These are phyloP conservation scores for Amphibalanus amphitrite DNA, from an alignment of 1,140 invertebrate genomes.

Conservation along the genomic window DNA sequence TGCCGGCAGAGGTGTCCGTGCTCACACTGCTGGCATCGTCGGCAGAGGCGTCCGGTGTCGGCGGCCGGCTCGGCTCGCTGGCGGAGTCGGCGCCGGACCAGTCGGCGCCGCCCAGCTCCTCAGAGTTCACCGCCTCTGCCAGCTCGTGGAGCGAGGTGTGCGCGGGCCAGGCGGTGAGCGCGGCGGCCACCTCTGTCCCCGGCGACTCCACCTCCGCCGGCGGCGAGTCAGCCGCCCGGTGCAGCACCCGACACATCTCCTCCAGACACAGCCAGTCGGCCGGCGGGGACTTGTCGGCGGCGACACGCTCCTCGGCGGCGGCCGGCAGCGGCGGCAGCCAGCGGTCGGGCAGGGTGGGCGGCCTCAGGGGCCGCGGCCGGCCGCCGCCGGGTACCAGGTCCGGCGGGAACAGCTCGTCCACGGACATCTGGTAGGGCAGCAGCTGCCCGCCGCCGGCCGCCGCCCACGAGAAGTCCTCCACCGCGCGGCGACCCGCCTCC, in stretches of 20 bases:
- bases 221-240: background rate
- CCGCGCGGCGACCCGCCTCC: background rate
- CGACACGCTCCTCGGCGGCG: no score
- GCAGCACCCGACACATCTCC: background rate
- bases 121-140: background rate
- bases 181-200: background rate
- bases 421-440: background rate
- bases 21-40: background rate
- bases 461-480: background rate
- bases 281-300: no score
- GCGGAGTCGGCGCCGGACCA: no score
- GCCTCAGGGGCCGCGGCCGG: background rate
- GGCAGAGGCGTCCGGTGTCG: background rate
- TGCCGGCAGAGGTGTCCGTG: background rate
- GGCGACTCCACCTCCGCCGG: background rate
- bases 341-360: background rate
- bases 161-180: background rate
- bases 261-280: background rate
- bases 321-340: background rate
- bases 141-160: background rate
- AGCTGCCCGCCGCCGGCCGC: no score
- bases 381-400: background rate
- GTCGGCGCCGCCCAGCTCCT: background rate
- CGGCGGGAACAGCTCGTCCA: background rate
- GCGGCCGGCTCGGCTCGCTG: background rate